Evolutionary conservation across 2,797 vertebrate genomes (phyloP).

Genomic region (Typhlichthys eigenmanni): DNA sequence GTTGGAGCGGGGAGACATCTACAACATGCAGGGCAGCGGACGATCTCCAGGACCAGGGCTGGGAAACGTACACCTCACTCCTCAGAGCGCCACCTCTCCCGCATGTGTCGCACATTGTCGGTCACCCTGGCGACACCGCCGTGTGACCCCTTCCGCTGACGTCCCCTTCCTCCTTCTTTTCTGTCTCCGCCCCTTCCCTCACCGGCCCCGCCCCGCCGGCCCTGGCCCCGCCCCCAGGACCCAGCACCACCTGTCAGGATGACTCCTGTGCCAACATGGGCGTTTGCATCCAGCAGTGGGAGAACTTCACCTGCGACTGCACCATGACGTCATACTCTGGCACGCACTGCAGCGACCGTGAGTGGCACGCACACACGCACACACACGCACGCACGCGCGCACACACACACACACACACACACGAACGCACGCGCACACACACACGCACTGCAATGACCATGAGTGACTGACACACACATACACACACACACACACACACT

Average conservation of each 20-base stretch:
- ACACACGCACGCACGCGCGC: background rate
- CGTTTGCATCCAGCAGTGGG: conserved; percentile 97
- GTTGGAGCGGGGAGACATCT: too few species aligned
- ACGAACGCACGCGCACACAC: background rate
- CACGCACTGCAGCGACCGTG: conserved; percentile 95
- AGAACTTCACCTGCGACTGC: conserved; percentile 96
- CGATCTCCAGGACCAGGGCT: too few species aligned
- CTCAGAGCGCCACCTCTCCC: conserved; percentile 57
- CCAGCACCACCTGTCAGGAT: conserved; percentile 95
- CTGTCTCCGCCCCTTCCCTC: background rate
- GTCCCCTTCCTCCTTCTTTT: background rate
- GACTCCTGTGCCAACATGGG: conserved; percentile 96
- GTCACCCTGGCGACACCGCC: conserved; percentile 19
- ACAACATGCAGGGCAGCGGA: too few species aligned
- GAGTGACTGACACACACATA: background rate
- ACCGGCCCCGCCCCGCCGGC: background rate
- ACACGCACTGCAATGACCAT: background rate
- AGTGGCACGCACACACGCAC: conserved; percentile 66
- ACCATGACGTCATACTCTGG: conserved; percentile 95
- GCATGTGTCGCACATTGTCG: conserved; percentile 61
- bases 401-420: conserved; percentile 1
- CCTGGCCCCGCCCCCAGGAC: conserved; percentile 74
- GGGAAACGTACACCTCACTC: conserved; percentile 23
- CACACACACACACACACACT: background rate
- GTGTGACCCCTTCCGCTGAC: background rate